phyloP scores from a whole-genome alignment of 2,888 invertebrate genomes.

The Tenthredo notha region DNA sequence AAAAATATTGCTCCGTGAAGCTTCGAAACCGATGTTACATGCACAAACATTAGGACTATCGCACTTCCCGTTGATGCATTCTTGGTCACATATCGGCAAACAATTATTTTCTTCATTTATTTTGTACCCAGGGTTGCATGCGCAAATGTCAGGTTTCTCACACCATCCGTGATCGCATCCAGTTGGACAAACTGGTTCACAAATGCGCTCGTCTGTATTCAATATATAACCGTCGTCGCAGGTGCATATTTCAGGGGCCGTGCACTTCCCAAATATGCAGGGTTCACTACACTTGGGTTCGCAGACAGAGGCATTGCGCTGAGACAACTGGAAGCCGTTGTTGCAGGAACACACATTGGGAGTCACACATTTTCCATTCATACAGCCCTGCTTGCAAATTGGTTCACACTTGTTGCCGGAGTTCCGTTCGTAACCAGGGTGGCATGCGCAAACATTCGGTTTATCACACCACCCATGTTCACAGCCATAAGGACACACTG shows the following conservation, averaged over 20 bases:
- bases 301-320: neutral
- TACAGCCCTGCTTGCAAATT: conserved; percentile 42
- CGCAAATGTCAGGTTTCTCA: neutral
- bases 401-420: neutral
- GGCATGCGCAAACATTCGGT: conserved; percentile 88
- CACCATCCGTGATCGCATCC: conserved; percentile 1
- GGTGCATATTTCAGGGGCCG: conserved; percentile 74
- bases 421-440: conserved; percentile 82
- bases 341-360: conserved; percentile 72
- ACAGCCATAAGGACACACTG: conserved; percentile 85
- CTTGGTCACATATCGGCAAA: neutral
- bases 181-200: neutral
- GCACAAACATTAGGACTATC: conserved; percentile 77
- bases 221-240: conserved; percentile 67
- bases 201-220: conserved; percentile 68
- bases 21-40: neutral
- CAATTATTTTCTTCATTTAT: neutral
- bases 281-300: conserved; percentile 65
- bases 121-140: neutral
- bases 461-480: conserved; percentile 86
- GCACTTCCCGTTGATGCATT: conserved; percentile 78
- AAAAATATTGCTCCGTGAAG: neutral
- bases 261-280: conserved; percentile 77
- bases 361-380: conserved; percentile 79
- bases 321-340: neutral